Conservation (phyloP, 2,113 vertebrate genomes). For the Butorides virescens region DNA sequence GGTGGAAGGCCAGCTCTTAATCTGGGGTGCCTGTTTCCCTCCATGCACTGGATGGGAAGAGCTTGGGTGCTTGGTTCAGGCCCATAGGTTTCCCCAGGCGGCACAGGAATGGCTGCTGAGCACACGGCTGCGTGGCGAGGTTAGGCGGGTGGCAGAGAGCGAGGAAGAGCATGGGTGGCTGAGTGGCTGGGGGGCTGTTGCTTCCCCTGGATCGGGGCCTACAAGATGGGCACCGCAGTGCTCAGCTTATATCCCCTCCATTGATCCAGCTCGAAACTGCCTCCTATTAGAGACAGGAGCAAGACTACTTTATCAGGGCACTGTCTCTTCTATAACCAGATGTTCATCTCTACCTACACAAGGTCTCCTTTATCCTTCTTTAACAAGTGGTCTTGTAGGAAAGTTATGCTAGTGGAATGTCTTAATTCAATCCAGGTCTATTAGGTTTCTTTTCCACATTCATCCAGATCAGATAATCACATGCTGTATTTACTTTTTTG, state of each 20-base stretch:
- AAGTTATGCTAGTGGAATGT: not conserved
- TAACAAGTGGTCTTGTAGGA: not conserved
- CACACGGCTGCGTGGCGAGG: not conserved
- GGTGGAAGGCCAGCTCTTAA: not conserved
- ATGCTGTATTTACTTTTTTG: conserved; percentile 36
- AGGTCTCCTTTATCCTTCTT: conserved; percentile 15
- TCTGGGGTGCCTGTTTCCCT: not conserved
- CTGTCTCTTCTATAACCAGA: not conserved
- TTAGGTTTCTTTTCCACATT: conserved; percentile 13
- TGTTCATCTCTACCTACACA: not conserved
- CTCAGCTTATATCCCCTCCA: not conserved
- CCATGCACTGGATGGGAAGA: not conserved
- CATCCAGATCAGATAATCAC: conserved; percentile 31
- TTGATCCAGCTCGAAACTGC: not conserved
- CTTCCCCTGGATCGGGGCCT: not conserved
- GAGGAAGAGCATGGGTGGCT: not conserved
- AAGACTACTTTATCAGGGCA: not conserved
- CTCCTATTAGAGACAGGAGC: not conserved
- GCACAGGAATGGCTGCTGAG: not conserved
- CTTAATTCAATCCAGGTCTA: conserved; percentile 53
- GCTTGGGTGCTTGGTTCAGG: not conserved
- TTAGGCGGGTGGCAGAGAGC: not conserved
- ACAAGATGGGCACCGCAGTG: not conserved
- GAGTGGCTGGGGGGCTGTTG: not conserved
- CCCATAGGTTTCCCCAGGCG: rapidly evolving